These are phyloP conservation scores for Uromys caudimaculatus DNA, from an alignment of 2,797 vertebrate species.

Conservation along the genomic window DNA sequence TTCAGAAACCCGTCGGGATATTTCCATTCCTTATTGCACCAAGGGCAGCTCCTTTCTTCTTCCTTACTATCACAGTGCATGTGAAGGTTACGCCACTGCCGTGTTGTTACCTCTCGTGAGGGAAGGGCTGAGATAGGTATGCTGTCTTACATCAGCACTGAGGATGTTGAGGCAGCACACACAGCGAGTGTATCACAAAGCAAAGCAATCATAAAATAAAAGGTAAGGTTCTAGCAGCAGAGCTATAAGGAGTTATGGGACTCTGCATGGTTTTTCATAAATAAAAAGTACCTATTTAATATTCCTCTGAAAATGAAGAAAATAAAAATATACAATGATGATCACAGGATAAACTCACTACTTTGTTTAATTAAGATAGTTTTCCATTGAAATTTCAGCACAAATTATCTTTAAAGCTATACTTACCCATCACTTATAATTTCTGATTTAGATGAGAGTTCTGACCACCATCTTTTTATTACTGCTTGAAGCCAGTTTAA, in stretches of 20 bases:
- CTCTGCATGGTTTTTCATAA: slow-evolving; percentile 48
- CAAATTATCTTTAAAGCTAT: slow-evolving; percentile 59
- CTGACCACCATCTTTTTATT: slow-evolving; percentile 94
- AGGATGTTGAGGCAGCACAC: neutral
- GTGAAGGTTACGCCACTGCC: neutral
- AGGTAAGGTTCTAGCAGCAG: neutral
- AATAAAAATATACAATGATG: slow-evolving; percentile 29
- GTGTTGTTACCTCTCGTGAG: slow-evolving; percentile 35
- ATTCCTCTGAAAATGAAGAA: slow-evolving; percentile 57
- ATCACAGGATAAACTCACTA: slow-evolving; percentile 35
- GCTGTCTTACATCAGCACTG: neutral
- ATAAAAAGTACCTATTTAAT: slow-evolving; percentile 50
- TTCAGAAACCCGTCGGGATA: slow-evolving; percentile 21
- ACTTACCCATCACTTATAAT: slow-evolving; percentile 92
- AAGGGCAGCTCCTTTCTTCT: neutral
- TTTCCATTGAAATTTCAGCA: slow-evolving; percentile 52
- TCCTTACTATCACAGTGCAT: neutral
- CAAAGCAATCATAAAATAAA: neutral
- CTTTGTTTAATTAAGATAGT: slow-evolving; percentile 7
- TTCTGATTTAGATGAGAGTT: slow-evolving; percentile 89
- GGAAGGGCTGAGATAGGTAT: neutral
- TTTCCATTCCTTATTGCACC: neutral
- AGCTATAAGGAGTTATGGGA: neutral
- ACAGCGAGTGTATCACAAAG: neutral
- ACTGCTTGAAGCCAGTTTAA: slow-evolving; percentile 95